Evolutionary conservation across 2,113 vertebrate species (phyloP).

Genomic region (Astatotilapia flaviijosephi): DNA sequence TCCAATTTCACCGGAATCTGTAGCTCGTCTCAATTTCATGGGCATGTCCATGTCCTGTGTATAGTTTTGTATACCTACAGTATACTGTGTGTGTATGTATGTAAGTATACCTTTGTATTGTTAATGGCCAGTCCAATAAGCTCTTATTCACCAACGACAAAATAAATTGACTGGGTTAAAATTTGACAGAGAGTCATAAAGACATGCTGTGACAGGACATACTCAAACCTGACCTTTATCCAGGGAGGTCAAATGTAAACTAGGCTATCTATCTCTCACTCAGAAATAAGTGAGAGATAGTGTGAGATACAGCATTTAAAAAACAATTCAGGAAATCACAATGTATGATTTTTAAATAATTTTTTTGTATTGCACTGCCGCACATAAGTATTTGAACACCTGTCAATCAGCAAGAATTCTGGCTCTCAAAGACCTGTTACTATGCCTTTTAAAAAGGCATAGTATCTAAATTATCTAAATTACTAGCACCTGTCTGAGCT

Average conservation of each 20-base stretch:
- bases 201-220: background rate
- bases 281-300: background rate
- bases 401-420: background rate
- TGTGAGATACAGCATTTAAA: background rate
- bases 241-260: background rate
- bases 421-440: background rate
- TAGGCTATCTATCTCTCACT: background rate
- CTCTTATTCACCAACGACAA: background rate
- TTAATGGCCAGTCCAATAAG: background rate
- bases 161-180: background rate
- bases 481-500: background rate
- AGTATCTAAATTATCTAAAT: background rate
- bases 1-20: background rate
- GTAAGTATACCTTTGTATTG: background rate
- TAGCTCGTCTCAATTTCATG: background rate
- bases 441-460: background rate
- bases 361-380: background rate
- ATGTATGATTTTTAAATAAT: background rate
- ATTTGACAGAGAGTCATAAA: background rate
- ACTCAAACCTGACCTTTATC: background rate
- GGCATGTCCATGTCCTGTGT: background rate
- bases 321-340: background rate
- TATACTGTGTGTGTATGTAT: background rate
- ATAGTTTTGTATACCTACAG: background rate
- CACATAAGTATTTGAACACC: background rate